phyloP scores from a whole-genome alignment of 2,797 vertebrate species.

The Hippopotamyrus pictus region DNA sequence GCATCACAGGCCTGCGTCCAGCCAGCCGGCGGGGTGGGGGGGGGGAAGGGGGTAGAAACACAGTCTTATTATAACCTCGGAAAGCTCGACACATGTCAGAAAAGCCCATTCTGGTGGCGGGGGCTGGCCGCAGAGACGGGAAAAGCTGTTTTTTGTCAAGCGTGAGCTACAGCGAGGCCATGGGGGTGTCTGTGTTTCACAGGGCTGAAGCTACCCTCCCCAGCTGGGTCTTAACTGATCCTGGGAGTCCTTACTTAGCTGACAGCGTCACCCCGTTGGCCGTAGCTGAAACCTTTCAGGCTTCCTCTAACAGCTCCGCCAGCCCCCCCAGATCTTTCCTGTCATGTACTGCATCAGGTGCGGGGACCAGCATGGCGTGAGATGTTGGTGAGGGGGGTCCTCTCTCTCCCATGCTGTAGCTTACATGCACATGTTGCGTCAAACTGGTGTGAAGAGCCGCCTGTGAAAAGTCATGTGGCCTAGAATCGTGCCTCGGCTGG shows the following conservation, averaged over 20 bases:
- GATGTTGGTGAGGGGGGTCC: background rate
- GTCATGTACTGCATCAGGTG: background rate
- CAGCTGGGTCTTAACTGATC: background rate
- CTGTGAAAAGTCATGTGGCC: background rate
- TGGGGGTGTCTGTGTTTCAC: slow-evolving; percentile 1
- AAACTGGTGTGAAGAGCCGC: background rate
- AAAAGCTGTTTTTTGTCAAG: slow-evolving; percentile 44
- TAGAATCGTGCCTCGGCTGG: background rate
- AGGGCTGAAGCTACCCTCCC: background rate
- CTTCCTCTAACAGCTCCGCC: background rate
- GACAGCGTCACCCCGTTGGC: background rate
- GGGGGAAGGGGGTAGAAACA: slow-evolving; percentile 66
- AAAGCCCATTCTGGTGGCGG: slow-evolving; percentile 20
- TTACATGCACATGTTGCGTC: background rate
- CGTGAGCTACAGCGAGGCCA: slow-evolving; percentile 25
- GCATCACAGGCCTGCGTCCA: slow-evolving; percentile 78
- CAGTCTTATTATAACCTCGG: slow-evolving; percentile 82
- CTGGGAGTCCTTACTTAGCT: background rate
- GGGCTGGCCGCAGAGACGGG: slow-evolving; percentile 25
- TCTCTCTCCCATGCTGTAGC: background rate
- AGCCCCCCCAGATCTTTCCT: background rate
- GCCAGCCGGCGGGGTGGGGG: slow-evolving; percentile 56
- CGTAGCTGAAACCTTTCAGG: background rate
- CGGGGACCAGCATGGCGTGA: background rate
- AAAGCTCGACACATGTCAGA: slow-evolving; percentile 71